Conservation (phyloP, 2,113 vertebrate genomes). For the Silurus asotus region DNA sequence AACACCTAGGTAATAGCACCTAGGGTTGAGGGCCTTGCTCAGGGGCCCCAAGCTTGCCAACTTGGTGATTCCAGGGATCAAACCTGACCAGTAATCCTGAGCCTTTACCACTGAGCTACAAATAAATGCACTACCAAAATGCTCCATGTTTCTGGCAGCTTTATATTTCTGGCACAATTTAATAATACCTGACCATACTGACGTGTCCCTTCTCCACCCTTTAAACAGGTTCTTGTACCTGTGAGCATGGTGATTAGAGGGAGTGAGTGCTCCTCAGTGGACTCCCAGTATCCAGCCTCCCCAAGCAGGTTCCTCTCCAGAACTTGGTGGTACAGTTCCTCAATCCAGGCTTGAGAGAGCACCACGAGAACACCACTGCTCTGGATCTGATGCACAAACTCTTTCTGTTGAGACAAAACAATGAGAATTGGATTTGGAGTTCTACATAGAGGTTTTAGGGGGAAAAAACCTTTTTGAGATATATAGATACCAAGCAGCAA, state of each 20-base stretch:
- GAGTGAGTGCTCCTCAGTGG: conserved; percentile 78
- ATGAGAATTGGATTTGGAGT: neutral
- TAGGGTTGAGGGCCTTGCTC: too few relatives aligned
- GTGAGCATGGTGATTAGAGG: conserved; percentile 93
- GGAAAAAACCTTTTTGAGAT: neutral
- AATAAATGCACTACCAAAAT: neutral
- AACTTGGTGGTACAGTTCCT: conserved; percentile 91
- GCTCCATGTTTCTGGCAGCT: neutral
- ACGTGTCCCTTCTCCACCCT: neutral
- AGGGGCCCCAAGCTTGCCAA: too few relatives aligned
- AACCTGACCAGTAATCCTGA: too few relatives aligned
- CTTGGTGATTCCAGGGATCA: too few relatives aligned
- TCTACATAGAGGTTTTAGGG: neutral
- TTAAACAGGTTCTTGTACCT: conserved; percentile 65
- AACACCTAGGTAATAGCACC: too few relatives aligned
- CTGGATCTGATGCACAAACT: conserved; percentile 91
- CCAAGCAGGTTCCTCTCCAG: conserved; percentile 90
- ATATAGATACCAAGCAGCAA: neutral
- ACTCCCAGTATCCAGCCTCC: conserved; percentile 91
- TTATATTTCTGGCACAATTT: neutral
- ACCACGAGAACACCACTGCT: conserved; percentile 90
- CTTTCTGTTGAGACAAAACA: conserved; percentile 77
- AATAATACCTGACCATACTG: neutral
- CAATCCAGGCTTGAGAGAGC: conserved; percentile 92
- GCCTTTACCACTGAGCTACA: too few relatives aligned